Percentiles rank a stretch among this genome's conserved stretches.
Conservation (phyloP, 2,888 invertebrate species). For the Pheosia gnoma region DNA sequence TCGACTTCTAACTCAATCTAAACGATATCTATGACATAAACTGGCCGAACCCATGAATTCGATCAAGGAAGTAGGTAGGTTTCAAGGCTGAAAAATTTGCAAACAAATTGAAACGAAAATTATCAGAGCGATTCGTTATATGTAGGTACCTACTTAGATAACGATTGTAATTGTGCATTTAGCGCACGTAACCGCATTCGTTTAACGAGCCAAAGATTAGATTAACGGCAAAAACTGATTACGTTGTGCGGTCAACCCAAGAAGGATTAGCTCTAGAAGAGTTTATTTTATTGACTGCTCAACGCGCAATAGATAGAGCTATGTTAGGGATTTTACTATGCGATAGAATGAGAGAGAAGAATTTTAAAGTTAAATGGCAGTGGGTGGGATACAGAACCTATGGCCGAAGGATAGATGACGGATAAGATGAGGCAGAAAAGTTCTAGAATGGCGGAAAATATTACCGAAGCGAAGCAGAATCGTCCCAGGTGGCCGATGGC, state of each 20-base stretch:
- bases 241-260: conserved; percentile 16
- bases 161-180: conserved; percentile 14
- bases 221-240: conserved; percentile 51
- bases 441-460: no score
- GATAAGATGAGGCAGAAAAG: no score
- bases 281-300: not conserved
- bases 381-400: no score
- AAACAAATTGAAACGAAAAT: conserved; percentile 18
- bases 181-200: conserved; percentile 32
- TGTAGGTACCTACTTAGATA: conserved; percentile 19
- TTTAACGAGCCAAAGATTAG: conserved; percentile 53
- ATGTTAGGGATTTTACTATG: no score
- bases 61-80: conserved; percentile 27
- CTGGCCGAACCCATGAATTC: conserved; percentile 29
- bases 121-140: conserved; percentile 20
- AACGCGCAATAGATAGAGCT: no score
- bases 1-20: conserved; percentile 18
- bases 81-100: conserved; percentile 32
- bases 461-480: no score
- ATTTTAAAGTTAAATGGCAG: no score
- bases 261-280: conserved; percentile 11
- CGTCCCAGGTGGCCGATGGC: no score
- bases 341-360: no score
- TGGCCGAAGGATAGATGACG: no score
- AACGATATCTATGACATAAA: conserved; percentile 21